A percentile compares a stretch with the other conserved stretches of the same genome.
phyloP scores from a whole-genome alignment of 2,113 vertebrate genomes.

The Meles meles region DNA sequence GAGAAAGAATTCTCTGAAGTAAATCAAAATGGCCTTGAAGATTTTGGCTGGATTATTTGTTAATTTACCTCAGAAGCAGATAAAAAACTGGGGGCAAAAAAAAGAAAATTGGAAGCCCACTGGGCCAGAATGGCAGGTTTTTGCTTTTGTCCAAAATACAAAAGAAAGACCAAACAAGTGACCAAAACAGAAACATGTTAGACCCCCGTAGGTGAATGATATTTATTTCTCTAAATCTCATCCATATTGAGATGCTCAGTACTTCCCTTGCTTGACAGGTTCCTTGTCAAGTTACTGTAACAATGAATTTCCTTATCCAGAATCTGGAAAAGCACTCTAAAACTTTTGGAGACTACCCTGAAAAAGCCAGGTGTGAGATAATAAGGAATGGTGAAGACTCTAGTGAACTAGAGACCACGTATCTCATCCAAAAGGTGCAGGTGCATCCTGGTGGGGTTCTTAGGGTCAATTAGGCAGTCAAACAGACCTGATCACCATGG shows the following conservation, averaged over 20 bases:
- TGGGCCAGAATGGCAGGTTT: neutral
- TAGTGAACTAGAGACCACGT: neutral
- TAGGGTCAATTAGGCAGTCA: neutral
- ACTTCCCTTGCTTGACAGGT: neutral
- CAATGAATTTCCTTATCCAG: neutral
- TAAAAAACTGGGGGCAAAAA: neutral
- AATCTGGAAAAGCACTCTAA: neutral
- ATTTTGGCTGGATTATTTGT: neutral
- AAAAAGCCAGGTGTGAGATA: neutral
- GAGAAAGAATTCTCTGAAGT: slow-evolving; percentile 13
- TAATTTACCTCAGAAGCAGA: neutral
- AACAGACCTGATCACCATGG: neutral
- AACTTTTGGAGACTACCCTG: neutral
- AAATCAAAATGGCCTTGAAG: neutral
- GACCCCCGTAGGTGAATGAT: neutral
- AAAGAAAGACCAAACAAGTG: neutral
- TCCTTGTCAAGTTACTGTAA: neutral
- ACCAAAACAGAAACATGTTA: neutral
- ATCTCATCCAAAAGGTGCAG: neutral
- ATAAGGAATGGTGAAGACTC: neutral
- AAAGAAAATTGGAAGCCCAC: neutral
- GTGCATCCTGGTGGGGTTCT: neutral
- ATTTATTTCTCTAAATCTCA: neutral
- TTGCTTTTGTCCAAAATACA: neutral
- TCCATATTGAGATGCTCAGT: neutral